Percentiles rank a stretch among this genome's conserved stretches.
phyloP scores from a whole-genome alignment of 2,888 invertebrate species.

The Cloeon dipterum region DNA sequence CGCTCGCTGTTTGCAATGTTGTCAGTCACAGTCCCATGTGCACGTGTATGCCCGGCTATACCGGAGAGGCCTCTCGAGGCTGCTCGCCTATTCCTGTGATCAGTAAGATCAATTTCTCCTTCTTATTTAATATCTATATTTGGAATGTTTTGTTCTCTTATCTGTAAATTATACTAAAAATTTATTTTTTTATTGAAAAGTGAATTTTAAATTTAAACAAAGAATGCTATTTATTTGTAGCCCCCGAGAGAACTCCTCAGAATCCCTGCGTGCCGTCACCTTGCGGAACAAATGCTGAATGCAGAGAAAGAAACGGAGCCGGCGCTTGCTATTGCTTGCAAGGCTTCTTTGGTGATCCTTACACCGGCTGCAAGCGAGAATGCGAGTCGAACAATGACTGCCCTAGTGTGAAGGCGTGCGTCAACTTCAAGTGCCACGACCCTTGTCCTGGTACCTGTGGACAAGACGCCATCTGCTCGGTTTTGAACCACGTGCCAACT shows the following conservation, averaged over 20 bases:
- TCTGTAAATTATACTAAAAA: too few species aligned
- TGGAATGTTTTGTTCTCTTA: not conserved
- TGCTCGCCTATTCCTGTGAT: slow-evolving; percentile 10
- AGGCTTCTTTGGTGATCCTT: slow-evolving; percentile 64
- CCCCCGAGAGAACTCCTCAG: slow-evolving; percentile 6
- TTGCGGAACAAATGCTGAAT: slow-evolving; percentile 68
- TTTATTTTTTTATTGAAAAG: too few species aligned
- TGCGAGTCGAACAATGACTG: slow-evolving; percentile 64
- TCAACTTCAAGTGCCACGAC: slow-evolving; percentile 60
- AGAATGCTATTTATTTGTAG: not conserved
- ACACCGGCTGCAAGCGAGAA: slow-evolving; percentile 49
- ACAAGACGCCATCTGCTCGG: slow-evolving; percentile 49
- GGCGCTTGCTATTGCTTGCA: slow-evolving; percentile 64
- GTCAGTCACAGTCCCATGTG: slow-evolving; percentile 45
- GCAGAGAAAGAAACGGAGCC: slow-evolving; percentile 19
- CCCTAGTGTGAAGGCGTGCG: slow-evolving; percentile 44
- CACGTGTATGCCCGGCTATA: slow-evolving; percentile 27
- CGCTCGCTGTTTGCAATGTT: slow-evolving; percentile 60
- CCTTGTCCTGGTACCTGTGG: slow-evolving; percentile 71
- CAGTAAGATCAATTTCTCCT: not conserved
- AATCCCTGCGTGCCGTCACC: slow-evolving; percentile 56
- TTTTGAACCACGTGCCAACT: slow-evolving; percentile 54
- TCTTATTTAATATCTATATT: too few species aligned
- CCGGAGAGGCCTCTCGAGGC: slow-evolving; percentile 16
- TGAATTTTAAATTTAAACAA: not conserved